Evolutionary conservation across 2,888 invertebrate genomes (phyloP).

Genomic region (Unio delphinus): DNA sequence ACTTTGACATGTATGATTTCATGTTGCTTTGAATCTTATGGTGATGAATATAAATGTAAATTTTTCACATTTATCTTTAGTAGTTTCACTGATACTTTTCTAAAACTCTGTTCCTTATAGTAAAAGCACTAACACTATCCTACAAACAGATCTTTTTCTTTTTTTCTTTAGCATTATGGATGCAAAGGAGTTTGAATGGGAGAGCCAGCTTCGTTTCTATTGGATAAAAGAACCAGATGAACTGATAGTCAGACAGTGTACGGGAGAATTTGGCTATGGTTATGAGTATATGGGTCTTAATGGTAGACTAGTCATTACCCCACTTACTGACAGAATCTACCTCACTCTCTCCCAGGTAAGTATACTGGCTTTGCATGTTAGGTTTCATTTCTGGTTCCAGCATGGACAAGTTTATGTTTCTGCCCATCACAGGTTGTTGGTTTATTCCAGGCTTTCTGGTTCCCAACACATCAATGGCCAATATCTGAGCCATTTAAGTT

Average conservation of each 20-base stretch:
- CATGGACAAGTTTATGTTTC: too few species aligned
- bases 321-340: conserved; percentile 92
- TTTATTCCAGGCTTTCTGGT: too few species aligned
- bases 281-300: conserved; percentile 97
- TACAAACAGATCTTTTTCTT: conserved; percentile 70
- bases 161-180: conserved; percentile 87
- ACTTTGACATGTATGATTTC: too few species aligned
- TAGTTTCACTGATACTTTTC: too few species aligned
- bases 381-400: too few species aligned
- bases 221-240: conserved; percentile 89
- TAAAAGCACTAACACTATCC: too few species aligned
- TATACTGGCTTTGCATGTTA: not conserved
- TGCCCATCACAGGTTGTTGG: too few species aligned
- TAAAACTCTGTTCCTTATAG: too few species aligned
- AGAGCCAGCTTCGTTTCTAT: conserved; percentile 92
- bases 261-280: conserved; percentile 89
- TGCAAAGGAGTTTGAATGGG: conserved; percentile 92
- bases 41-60: too few species aligned
- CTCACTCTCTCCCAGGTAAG: conserved; percentile 87
- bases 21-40: too few species aligned
- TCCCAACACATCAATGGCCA: too few species aligned
- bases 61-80: too few species aligned
- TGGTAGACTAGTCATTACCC: conserved; percentile 91
- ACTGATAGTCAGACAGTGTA: conserved; percentile 85
- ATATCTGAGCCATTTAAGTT: not conserved